Base-by-base conservation (phyloP, 2,888 invertebrate species). In the Nebria salina region DNA sequence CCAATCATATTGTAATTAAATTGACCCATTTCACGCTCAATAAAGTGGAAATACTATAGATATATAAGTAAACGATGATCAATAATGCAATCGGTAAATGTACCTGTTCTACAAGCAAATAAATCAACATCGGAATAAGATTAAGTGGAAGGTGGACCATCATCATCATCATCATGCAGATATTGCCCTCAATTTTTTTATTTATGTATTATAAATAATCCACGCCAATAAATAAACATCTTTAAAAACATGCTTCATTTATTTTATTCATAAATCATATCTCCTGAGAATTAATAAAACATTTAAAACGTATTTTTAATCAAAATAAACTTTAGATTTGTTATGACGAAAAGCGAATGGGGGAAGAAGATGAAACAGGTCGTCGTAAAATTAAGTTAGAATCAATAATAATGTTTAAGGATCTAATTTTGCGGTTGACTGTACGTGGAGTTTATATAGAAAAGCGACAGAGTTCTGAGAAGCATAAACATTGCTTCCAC, bases 381-480 rank as follows among this genome's bases (percentile, higher is more conserved):
- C 54, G 13, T 13, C 54, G 54, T 54, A 54, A 54, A 54, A 54
- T 54, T 7, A 11, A 54, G 54, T 54, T 54, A 8, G 7, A 54
- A 54, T 54, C 54, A 54, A 54, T 54, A 54, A 54, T 54, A 54
- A 54, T 54, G 8, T 11, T 54, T 54, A 13, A 54, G 54, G 54
- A 54, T 54, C 54, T 54, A 54, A 54, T 54, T 54, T 54, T 54
- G 54, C 54, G 26, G 70, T 25, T 70, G 70, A 26, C 2, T 70
- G 70, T 70, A 70, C 70, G 70, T 70, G 70, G 26, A 70, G 34
- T 70, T 66, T 66, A 70, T 54, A 54, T 70, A 70, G 70, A 70
- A 70, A 20, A 41, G 26, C 73, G 83, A 83, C 84, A 78, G 43
- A 82, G 84, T 83, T 83, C 82, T 76, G 82, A 82, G 82, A 83